These are phyloP conservation scores for Lerema accius DNA, from an alignment of 1,140 invertebrate species.

Conservation along the genomic window DNA sequence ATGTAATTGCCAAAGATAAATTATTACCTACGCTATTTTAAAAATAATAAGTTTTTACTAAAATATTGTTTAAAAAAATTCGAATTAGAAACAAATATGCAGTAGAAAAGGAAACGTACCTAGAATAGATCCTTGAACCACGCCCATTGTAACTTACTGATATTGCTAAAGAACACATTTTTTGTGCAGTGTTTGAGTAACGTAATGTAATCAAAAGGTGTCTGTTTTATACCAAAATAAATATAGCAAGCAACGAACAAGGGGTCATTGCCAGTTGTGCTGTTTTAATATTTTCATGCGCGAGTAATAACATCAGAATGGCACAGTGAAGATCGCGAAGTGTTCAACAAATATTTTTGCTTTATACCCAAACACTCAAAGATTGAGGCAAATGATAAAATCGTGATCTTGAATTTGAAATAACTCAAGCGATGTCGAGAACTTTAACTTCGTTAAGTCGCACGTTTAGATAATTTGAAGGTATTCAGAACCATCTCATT, in stretches of 20 bases:
- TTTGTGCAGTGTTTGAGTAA: conserved; percentile 17
- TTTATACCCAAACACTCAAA: conserved; percentile 50
- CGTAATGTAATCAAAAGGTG: conserved; percentile 21
- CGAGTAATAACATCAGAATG: conserved; percentile 39
- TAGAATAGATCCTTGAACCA: too few relatives aligned
- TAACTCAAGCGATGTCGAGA: conserved; percentile 33
- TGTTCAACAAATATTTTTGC: conserved; percentile 59
- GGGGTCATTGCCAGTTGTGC: conserved; percentile 33
- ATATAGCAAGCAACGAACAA: conserved; percentile 36
- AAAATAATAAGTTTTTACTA: too few relatives aligned
- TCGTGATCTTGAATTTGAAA: conserved; percentile 47
- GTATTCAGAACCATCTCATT: too few relatives aligned
- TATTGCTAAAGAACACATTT: too few relatives aligned
- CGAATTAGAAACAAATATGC: not conserved
- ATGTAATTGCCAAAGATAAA: too few relatives aligned
- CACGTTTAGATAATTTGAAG: conserved; percentile 13
- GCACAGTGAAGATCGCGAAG: conserved; percentile 41
- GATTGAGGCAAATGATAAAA: conserved; percentile 48
- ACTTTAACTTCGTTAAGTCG: conserved; percentile 18
- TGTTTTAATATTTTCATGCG: conserved; percentile 31
- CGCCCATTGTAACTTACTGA: too few relatives aligned
- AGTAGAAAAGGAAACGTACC: too few relatives aligned
- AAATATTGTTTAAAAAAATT: not conserved
- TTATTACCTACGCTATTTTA: too few relatives aligned
- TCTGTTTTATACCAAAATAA: conserved; percentile 27